Percentiles rank a stretch among this genome's conserved stretches.
phyloP scores from a whole-genome alignment of 1,140 invertebrate species.

The Pseudobourletiella spinata region DNA sequence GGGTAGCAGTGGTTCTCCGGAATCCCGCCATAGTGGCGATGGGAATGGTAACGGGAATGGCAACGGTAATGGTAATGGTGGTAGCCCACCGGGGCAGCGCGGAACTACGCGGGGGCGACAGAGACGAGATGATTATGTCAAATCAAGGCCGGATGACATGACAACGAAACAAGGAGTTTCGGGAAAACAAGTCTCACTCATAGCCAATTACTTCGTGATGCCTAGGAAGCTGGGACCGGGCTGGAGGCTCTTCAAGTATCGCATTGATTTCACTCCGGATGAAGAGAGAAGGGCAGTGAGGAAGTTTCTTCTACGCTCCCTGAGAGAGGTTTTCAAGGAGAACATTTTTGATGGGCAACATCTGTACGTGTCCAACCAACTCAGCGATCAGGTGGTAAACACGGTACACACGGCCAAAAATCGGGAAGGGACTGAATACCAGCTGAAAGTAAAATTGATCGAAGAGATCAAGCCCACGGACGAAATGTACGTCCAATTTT shows the following conservation, averaged over 20 bases:
- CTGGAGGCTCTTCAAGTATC: conserved; percentile 1
- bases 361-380: background rate
- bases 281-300: background rate
- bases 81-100: background rate
- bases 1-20: background rate
- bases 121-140: background rate
- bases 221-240: background rate
- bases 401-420: background rate
- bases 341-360: background rate
- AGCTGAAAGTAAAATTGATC: background rate
- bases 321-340: background rate
- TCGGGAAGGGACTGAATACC: background rate
- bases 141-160: background rate
- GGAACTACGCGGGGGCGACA: background rate
- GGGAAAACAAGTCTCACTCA: background rate
- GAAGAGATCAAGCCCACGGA: background rate
- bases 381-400: background rate
- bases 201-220: conserved; percentile 1
- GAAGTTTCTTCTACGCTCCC: background rate
- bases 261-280: background rate
- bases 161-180: background rate
- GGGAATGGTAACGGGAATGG: background rate
- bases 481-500: conserved; percentile 1
- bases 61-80: background rate
- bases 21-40: background rate